phyloP scores from a whole-genome alignment of 2,113 vertebrate species.

The Cyanistes caeruleus region DNA sequence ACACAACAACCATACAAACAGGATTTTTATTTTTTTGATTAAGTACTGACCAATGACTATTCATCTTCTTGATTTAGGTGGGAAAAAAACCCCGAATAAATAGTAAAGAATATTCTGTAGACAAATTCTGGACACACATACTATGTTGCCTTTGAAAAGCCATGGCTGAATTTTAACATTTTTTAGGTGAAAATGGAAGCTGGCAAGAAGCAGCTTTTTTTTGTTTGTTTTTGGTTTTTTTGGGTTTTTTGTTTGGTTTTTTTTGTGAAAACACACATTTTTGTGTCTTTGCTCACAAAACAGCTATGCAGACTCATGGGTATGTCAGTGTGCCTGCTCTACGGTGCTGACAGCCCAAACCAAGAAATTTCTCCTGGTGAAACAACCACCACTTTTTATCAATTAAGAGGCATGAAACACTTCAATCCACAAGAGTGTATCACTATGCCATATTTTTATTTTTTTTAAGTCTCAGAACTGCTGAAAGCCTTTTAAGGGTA shows the following conservation, averaged over 20 bases:
- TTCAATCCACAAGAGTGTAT: background rate
- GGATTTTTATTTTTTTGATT: background rate
- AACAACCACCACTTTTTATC: background rate
- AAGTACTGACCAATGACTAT: background rate
- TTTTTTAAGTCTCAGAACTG: background rate
- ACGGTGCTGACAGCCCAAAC: background rate
- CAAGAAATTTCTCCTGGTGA: background rate
- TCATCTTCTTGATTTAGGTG: background rate
- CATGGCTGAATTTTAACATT: background rate
- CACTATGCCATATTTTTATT: background rate
- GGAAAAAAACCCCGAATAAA: fast-evolving
- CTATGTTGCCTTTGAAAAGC: background rate
- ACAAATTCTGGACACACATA: background rate
- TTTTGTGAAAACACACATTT: background rate
- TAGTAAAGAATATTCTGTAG: background rate
- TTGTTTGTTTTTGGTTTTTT: no score
- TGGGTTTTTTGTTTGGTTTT: background rate
- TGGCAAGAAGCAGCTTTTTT: background rate
- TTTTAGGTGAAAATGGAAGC: background rate
- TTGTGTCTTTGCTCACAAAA: background rate
- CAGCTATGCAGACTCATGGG: fast-evolving
- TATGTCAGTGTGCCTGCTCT: background rate
- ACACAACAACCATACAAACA: background rate
- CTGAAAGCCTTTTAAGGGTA: background rate
- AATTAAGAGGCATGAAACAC: background rate